phyloP scores from a whole-genome alignment of 2,797 vertebrate genomes.

The Premnoplex brunnescens region DNA sequence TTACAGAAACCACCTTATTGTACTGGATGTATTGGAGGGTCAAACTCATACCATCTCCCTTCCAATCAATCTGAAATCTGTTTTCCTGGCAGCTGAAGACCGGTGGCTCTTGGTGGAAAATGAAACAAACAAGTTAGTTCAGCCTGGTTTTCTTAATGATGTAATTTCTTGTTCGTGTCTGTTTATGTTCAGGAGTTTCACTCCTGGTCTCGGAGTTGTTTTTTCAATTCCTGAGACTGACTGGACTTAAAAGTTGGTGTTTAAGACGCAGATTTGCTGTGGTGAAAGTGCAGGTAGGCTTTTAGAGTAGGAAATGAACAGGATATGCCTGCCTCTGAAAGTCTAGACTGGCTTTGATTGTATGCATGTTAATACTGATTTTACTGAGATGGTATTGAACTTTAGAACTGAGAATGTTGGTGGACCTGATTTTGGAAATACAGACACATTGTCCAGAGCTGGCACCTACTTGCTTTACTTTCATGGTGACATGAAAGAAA shows the following conservation, averaged over 20 bases:
- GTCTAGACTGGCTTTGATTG: neutral
- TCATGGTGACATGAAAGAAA: neutral
- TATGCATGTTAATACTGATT: neutral
- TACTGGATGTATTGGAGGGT: slow-evolving; percentile 92
- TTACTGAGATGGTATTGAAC: neutral
- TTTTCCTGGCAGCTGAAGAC: slow-evolving; percentile 92
- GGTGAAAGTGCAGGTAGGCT: neutral
- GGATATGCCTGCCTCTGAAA: neutral
- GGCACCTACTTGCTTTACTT: neutral
- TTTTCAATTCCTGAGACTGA: neutral
- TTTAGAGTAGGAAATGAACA: neutral
- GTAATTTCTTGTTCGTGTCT: neutral
- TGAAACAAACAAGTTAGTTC: slow-evolving; percentile 85
- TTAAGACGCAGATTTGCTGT: neutral
- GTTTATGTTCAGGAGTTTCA: neutral
- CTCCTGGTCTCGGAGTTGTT: neutral
- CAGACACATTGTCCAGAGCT: neutral
- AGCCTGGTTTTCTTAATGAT: neutral
- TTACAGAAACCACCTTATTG: slow-evolving; percentile 85
- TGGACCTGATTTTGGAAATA: neutral
- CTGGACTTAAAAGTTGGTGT: neutral
- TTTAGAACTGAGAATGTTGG: neutral
- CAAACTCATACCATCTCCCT: slow-evolving; percentile 87
- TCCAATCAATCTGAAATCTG: slow-evolving; percentile 85
- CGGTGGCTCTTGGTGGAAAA: slow-evolving; percentile 92